Evolutionary conservation across 1,140 invertebrate species (phyloP), one percentile per base, ranked within the genome.

Genomic region (Drosophila subobscura): DNA sequence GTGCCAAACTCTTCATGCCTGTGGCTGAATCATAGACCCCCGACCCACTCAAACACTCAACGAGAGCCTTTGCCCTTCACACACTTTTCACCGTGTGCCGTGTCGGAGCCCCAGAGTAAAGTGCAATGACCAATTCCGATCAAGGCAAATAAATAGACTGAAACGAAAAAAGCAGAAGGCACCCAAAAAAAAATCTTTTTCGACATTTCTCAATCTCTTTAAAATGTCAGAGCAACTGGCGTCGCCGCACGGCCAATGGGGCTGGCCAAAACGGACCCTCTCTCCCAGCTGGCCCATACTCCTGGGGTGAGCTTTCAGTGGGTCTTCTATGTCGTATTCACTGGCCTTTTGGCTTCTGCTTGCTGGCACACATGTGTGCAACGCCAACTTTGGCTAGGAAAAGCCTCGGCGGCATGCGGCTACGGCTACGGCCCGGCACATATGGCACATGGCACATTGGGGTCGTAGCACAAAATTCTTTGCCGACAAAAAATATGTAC

Each of bases 401-500:
- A 37, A 68, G 66, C 64, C 68, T 68, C 68, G 64, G 63, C 29
- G 8, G 33, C 33, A 20, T 37, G 10, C 33, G 27, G 5, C 27
- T 27, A 29, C 27, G 27, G 6, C 27, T 29, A 2, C 7, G 33
- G 33, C 33, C 33, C 33, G 33, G 10, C 33, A 37, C 33, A 37
- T 37, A 37, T 37, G 33, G 33, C 66, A 70, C 68, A 66, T 70
- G 66, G 66, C 66, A 70, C 66, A 70, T 68, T 70, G 66, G 68
- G 66, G 66, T 70, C 66, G 66, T 25, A 37, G 63, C 66, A 52
- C 66, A 70, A 70, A 46, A 70, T 68, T 70, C 64, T 66, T 56
- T 56, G 55, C 63, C 37, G 68, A 74, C 73, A 74, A 57, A 47
- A 27, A 74, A 66, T 74, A 74, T 74, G 72, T 74, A 66, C 71